phyloP scores from a whole-genome alignment of 2,888 invertebrate species.

The Mesochorus sp. region DNA sequence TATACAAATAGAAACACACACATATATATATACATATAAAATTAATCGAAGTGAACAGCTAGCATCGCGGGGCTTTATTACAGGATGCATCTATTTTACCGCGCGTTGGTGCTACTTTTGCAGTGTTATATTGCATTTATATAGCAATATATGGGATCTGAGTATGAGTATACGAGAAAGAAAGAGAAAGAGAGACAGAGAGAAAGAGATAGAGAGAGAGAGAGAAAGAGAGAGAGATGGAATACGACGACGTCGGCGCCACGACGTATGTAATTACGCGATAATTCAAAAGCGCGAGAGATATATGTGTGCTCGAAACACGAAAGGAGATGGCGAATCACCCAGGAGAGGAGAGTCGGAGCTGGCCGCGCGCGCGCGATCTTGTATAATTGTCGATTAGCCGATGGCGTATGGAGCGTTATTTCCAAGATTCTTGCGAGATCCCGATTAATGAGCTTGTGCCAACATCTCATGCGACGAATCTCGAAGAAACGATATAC shows the following conservation, averaged over 20 bases:
- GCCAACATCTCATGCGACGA: constrained; percentile 21
- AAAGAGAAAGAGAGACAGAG: constrained; percentile 11
- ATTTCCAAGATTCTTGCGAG: constrained; percentile 62
- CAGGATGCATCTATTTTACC: constrained; percentile 75
- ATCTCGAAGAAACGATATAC: background rate
- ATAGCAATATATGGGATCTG: constrained; percentile 12
- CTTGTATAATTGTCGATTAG: constrained; percentile 73
- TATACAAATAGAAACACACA: background rate
- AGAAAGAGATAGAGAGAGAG: constrained; percentile 8
- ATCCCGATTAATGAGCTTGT: constrained; percentile 60
- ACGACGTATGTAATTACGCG: constrained; percentile 72
- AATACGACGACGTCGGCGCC: constrained; percentile 62
- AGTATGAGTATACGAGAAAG: background rate
- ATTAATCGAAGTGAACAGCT: background rate
- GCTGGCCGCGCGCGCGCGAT: too few relatives aligned
- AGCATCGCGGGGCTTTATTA: constrained; percentile 68
- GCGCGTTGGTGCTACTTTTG: constrained; percentile 44
- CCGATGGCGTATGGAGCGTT: constrained; percentile 61
- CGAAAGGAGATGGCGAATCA: constrained; percentile 19
- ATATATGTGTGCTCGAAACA: constrained; percentile 43
- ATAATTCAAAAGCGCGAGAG: constrained; percentile 74
- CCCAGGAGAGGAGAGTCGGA: constrained; percentile 68
- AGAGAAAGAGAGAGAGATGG: constrained; percentile 10
- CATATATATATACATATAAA: background rate
- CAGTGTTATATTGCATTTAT: constrained; percentile 4